Evolutionary conservation across 2,888 invertebrate genomes (phyloP).

Genomic region (Maniola hyperantus): DNA sequence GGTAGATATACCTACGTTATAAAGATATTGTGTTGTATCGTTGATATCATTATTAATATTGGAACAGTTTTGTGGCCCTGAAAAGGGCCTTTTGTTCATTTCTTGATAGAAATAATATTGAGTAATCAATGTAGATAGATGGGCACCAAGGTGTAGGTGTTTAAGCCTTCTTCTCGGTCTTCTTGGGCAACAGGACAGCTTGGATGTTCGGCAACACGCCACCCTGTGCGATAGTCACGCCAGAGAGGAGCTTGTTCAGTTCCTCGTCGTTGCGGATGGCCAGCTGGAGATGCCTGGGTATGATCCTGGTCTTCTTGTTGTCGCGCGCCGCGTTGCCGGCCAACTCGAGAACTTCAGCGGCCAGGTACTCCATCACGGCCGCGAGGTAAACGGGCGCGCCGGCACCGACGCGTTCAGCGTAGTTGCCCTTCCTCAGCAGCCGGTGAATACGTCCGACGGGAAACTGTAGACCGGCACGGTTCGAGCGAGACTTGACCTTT

Average conservation of each 20-base stretch:
- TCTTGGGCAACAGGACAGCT: constrained; percentile 88
- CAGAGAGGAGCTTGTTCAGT: constrained; percentile 86
- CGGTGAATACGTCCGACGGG: constrained; percentile 81
- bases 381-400: constrained; percentile 78
- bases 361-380: constrained; percentile 84
- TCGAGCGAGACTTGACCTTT: constrained; percentile 37
- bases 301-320: constrained; percentile 88
- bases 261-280: constrained; percentile 31
- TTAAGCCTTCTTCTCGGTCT: constrained; percentile 65
- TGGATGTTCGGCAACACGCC: constrained; percentile 92
- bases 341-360: constrained; percentile 86
- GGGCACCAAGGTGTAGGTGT: not conserved
- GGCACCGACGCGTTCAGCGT: constrained; percentile 81
- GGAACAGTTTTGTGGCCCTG: too few relatives aligned
- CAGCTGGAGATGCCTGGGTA: constrained; percentile 69
- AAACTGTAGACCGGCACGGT: constrained; percentile 81
- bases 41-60: too few relatives aligned
- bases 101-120: too few relatives aligned
- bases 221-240: constrained; percentile 91
- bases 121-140: too few relatives aligned
- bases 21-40: too few relatives aligned
- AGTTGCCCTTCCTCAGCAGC: constrained; percentile 81
- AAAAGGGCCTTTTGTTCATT: not conserved
- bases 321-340: constrained; percentile 85
- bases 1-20: too few relatives aligned